Conservation (phyloP, 1,140 invertebrate species). For the Brachionus koreanus region DNA sequence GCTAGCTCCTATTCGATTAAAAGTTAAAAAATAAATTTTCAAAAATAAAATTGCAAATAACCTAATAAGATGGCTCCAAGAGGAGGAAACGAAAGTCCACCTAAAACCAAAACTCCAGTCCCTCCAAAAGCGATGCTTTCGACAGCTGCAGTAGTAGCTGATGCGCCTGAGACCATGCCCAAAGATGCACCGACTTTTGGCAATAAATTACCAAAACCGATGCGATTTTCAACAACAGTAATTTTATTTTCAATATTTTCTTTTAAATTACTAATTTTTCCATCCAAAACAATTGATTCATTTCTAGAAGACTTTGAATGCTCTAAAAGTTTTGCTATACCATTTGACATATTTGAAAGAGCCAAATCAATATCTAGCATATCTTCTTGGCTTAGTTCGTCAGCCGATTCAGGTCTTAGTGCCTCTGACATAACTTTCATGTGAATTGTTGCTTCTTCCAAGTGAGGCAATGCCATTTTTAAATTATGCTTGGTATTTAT, state of each 20-base stretch:
- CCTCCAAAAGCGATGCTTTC: constrained; percentile 36
- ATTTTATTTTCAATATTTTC: constrained; percentile 25
- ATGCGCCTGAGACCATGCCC: constrained; percentile 15
- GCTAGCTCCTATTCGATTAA: not conserved
- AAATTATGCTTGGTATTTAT: constrained; percentile 40
- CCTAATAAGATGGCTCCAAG: constrained; percentile 16
- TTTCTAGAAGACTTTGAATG: constrained; percentile 13
- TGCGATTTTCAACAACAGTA: constrained; percentile 16
- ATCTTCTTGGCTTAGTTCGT: not conserved
- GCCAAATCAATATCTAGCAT: constrained; percentile 18
- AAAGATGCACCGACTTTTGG: constrained; percentile 31
- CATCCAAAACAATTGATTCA: constrained; percentile 2
- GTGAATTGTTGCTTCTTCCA: constrained; percentile 20
- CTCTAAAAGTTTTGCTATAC: not conserved
- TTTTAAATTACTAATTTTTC: constrained; percentile 9
- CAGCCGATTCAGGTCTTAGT: not conserved
- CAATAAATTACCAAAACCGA: constrained; percentile 21
- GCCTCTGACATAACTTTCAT: constrained; percentile 22
- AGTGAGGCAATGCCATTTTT: constrained; percentile 20
- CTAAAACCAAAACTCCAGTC: constrained; percentile 20
- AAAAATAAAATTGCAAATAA: not conserved
- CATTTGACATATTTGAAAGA: not conserved
- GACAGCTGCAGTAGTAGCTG: not conserved
- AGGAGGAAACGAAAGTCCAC: constrained; percentile 21
- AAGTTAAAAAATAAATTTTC: not conserved